A percentile compares a stretch with the other conserved stretches of the same genome.
These are phyloP conservation scores for Phengaris arion DNA, from an alignment of 2,888 invertebrate species.

Conservation along the genomic window DNA sequence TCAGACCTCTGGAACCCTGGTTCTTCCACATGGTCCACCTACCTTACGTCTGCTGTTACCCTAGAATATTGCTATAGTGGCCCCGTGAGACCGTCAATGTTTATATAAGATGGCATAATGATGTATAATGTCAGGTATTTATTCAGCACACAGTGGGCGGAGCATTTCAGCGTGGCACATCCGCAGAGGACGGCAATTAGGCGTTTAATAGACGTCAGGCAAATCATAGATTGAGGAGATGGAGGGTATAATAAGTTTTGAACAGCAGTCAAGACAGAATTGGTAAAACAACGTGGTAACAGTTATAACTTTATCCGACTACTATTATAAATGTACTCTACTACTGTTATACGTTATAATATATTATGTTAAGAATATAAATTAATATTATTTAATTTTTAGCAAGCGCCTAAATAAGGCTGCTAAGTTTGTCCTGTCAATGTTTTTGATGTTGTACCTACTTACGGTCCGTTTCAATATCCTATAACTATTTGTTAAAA, in stretches of 20 bases:
- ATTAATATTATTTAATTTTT: too few relatives aligned
- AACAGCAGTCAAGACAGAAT: not conserved
- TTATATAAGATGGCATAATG: constrained; percentile 28
- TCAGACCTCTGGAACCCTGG: constrained; percentile 34
- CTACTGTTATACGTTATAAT: too few relatives aligned
- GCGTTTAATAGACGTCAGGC: not conserved
- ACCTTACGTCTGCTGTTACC: not conserved
- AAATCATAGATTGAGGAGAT: not conserved
- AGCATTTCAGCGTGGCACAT: not conserved
- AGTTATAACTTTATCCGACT: too few relatives aligned
- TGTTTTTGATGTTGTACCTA: not conserved
- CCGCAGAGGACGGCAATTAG: not conserved
- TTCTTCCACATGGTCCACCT: constrained; percentile 7
- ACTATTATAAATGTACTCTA: too few relatives aligned
- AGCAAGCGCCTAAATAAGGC: too few relatives aligned
- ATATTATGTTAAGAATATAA: too few relatives aligned
- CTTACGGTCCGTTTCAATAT: not conserved
- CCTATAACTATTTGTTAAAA: too few relatives aligned
- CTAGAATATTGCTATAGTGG: not conserved
- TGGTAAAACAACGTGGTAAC: not conserved
- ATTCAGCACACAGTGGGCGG: constrained; percentile 3
- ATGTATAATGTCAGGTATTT: constrained; percentile 5
- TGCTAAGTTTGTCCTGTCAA: not conserved
- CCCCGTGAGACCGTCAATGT: not conserved
- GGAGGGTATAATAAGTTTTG: not conserved